phyloP scores from a whole-genome alignment of 2,888 invertebrate species.

The Acrobeloides nanus region DNA sequence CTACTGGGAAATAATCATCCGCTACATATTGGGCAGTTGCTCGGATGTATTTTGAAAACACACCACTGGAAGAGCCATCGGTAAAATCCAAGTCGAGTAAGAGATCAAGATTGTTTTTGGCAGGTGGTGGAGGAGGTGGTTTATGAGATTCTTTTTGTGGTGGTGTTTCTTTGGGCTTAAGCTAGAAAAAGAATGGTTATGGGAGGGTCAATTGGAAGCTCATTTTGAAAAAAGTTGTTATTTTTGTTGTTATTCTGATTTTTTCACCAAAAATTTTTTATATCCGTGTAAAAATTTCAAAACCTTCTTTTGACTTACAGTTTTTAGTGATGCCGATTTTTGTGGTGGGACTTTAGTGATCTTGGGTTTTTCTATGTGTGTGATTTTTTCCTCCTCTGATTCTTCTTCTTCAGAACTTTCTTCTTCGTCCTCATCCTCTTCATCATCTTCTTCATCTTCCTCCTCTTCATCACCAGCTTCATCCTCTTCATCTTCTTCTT shows the following conservation, averaged over 20 bases:
- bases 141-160: background rate
- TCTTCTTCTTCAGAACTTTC: slow-evolving; percentile 20
- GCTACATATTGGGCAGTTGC: slow-evolving; percentile 20
- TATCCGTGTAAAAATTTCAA: no score
- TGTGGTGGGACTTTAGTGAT: background rate
- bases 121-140: slow-evolving; percentile 2
- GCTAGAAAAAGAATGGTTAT: no score
- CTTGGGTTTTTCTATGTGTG: slow-evolving; percentile 26
- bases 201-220: no score
- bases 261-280: no score
- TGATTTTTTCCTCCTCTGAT: slow-evolving; percentile 28
- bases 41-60: slow-evolving; percentile 17
- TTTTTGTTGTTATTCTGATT: no score
- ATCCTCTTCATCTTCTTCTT: slow-evolving; percentile 25
- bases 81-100: slow-evolving; percentile 27
- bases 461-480: slow-evolving; percentile 36
- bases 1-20: slow-evolving; percentile 10
- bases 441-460: slow-evolving; percentile 18
- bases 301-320: no score
- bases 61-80: slow-evolving; percentile 7
- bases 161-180: background rate
- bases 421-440: slow-evolving; percentile 18
- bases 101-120: background rate
- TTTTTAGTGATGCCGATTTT: background rate
- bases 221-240: no score